Base-by-base conservation (phyloP, 2,797 vertebrate genomes). In the Aeoliscus strigatus region DNA sequence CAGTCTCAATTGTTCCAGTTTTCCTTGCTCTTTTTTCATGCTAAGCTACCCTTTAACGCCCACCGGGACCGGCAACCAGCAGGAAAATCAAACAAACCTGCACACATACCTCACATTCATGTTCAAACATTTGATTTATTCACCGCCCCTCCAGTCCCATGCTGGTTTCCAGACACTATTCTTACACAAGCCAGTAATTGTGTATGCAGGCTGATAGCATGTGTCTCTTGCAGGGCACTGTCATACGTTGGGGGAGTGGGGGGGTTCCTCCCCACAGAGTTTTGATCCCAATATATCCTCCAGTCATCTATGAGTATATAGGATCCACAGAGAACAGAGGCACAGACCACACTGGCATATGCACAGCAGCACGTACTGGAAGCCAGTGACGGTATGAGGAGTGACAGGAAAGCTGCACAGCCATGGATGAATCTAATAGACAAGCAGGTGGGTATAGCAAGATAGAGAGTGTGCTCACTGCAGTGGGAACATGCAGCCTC, bases 201-300 rank as follows among this genome's bases (percentile, higher is more conserved):
- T 14, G 50, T 44, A 43, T 9, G 2, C 21, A 8, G 6, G 14
- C 26, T 53, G 60, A 65, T 59, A 53, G 60, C 25, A 2, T 18
- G 33, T 45, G 35, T 60, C 55, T 60, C 62, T 53, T 61, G 65
- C 75, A 73, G 73, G 76, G 75, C 69, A 65, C 40, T 36, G 53
- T 65, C 62, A 50, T 62, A 42, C 27, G 28, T 9, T 23, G n/a
- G 6, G 28, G 31, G 39, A 18, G 24, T 14, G 14, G 17, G 5
- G 15, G 14, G 37, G 33, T 5, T 2, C 5, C 34, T 47, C 52
- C 54, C 48, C 47, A 51, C 27, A 3, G 12, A 15, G 43, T 55
- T 69, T 67, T 80, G 65, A 74, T 73, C 54, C 51, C 31, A 36
- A 34, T 61, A 59, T 58, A 56, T 73, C 60, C 55, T 30, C 26